Base-by-base conservation (phyloP, 2,888 invertebrate species). In the Sminthurinus aureus region DNA sequence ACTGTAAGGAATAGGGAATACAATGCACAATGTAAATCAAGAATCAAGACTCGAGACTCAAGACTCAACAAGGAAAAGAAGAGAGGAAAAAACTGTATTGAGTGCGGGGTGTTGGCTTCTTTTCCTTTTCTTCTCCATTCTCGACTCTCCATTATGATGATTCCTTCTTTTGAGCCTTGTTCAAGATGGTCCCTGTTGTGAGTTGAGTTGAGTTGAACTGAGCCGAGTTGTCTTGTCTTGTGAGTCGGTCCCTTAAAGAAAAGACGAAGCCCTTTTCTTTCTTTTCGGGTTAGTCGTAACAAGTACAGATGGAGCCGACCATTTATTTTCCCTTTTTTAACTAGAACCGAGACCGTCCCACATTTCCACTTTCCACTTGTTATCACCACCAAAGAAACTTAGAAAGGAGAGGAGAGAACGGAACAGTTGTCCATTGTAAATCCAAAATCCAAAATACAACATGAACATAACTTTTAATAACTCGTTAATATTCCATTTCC, bases 251-350 rank as follows among this genome's bases (percentile, higher is more conserved):
- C 76, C 76, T 76, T 24, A 38, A 38, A 38, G 38, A 38, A 6
- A 38, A 38, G 38, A 38, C 38, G 24, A 13, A 20, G 20, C 26
- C 26, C 71, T 71, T 71, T 71, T 22, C 38, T 69, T 69, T 76
- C 76, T 50, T 51, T 58, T 6, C 58, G 76, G 58, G 58, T 76
- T 76, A 58, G 50, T 22, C n/a, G 58, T 76, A 58, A 52, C 50
- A 13, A 76, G 76, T n/a, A 76, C 51, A 76, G 76, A 76, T 76
- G 76, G 76, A 76, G 76, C 76, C 76, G 76, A 58, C 24, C 26
- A 76, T 52, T 51, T 51, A 76, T 58, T 76, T 76, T 22, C 22
- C 58, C 2, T 6, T 52, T 51, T 51, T n/a, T 26, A 20, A 71
- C 71, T 24, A 24, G 24, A 22, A 20, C 11, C 58, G 15, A 66